phyloP scores from a whole-genome alignment of 2,113 vertebrate species.

The Chionis minor region DNA sequence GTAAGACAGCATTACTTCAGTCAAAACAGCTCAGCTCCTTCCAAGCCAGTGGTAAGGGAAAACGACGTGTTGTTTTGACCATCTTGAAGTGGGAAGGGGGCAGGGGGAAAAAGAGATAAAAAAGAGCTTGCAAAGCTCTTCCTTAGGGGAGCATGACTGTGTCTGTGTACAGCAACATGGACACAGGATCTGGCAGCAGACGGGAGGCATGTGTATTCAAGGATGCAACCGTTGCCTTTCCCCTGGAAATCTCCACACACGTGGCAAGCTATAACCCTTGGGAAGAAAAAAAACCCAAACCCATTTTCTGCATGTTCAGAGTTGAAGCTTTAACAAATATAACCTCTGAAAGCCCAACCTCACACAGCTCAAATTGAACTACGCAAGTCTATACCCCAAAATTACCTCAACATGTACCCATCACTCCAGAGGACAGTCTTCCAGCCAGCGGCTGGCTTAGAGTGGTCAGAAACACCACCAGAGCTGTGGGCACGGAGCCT shows the following conservation, averaged over 20 bases:
- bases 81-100: not conserved
- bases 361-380: not conserved
- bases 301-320: not conserved
- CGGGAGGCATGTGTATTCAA: not conserved
- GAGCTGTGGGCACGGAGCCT: not conserved
- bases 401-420: not conserved
- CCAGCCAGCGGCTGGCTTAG: not conserved
- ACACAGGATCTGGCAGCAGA: not conserved
- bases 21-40: constrained; percentile 32
- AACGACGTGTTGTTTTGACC: not conserved
- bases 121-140: not conserved
- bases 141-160: not conserved
- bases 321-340: not conserved
- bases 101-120: not conserved
- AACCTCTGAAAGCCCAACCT: not conserved
- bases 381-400: not conserved
- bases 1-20: not conserved
- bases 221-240: not conserved
- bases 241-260: not conserved
- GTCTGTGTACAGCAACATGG: not conserved
- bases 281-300: not conserved
- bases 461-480: not conserved
- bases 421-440: not conserved
- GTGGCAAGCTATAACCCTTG: not conserved
- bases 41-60: not conserved